Evolutionary conservation across 2,888 invertebrate genomes (phyloP), one percentile per base, ranked within the genome.

Genomic region (Fissipunctia ypsillon): DNA sequence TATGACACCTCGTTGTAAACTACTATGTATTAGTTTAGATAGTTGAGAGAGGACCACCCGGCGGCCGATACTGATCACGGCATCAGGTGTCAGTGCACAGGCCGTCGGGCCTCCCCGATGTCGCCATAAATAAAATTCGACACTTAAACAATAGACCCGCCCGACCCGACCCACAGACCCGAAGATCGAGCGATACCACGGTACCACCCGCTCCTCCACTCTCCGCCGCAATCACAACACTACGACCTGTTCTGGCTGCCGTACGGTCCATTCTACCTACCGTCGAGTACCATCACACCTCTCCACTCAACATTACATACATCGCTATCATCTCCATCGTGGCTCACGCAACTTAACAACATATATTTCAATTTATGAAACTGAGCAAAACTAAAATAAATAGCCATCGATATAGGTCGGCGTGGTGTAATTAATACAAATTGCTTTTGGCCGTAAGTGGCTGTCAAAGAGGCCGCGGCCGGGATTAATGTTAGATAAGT

Each of bases 91-190:
- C 93, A 85, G 89, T 80, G 85, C 87, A 82, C 84, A 86, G 89
- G 78, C 89, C 90, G 88, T 86, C 88, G 86, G 83, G 80, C 82
- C 86, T 88, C 82, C 87, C 83, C 84, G 82, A 87, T 88, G 90
- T 90, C 91, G 88, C 90, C 90, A 90, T 95, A 93, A 95, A 95
- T 94, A 93, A 92, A 92, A 92, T 92, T 94, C 94, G 95, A 95
- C 94, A 91, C 90, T 90, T 90, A 92, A 91, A 95, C 95, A 95
- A 95, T 95, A 90, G 91, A 79, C 80, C 77, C 87, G 88, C 83
- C 86, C 88, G 88, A 88, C 90, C 88, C 88, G 90, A 87, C 89
- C 90, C 89, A 90, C 87, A 86, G 91, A 86, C 87, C 88, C 87
- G 78, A 54, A 87, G 88, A 93, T 94, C 90, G 76, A 71, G 59